phyloP scores from a whole-genome alignment of 2,113 vertebrate genomes.

The Elaphurus davidianus region DNA sequence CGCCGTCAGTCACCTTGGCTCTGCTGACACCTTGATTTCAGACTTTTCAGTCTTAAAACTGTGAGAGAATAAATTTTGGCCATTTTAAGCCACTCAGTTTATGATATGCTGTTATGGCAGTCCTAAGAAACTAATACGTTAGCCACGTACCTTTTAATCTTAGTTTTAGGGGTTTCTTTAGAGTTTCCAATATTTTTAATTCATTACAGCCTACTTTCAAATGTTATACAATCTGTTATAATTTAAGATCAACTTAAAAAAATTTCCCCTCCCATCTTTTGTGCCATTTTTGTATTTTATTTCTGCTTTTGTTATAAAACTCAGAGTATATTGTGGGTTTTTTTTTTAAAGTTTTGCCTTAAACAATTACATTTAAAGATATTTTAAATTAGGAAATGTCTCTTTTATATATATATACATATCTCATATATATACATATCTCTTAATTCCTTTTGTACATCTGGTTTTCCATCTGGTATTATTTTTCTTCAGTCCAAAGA shows the following conservation, averaged over 20 bases:
- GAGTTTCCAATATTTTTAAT: background rate
- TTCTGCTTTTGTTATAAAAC: background rate
- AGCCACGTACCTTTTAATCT: background rate
- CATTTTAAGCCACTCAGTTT: background rate
- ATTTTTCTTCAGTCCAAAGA: conserved; percentile 11
- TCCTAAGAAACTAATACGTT: background rate
- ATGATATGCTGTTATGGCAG: background rate
- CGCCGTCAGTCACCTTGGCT: background rate
- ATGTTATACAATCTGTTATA: background rate
- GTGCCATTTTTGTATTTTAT: background rate
- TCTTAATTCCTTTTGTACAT: background rate
- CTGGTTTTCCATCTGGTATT: conserved; percentile 25
- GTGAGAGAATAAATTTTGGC: background rate
- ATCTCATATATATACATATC: background rate
- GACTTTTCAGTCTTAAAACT: background rate
- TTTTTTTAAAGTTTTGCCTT: background rate
- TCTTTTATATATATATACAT: background rate
- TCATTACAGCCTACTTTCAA: background rate
- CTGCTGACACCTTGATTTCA: background rate
- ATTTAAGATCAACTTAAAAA: conserved; percentile 16
- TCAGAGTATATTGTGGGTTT: background rate
- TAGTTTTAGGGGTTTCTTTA: background rate
- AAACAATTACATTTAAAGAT: background rate
- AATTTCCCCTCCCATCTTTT: background rate
- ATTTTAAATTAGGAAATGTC: background rate